Conservation (phyloP, 2,888 invertebrate species). For the Epistrophe eligans region DNA sequence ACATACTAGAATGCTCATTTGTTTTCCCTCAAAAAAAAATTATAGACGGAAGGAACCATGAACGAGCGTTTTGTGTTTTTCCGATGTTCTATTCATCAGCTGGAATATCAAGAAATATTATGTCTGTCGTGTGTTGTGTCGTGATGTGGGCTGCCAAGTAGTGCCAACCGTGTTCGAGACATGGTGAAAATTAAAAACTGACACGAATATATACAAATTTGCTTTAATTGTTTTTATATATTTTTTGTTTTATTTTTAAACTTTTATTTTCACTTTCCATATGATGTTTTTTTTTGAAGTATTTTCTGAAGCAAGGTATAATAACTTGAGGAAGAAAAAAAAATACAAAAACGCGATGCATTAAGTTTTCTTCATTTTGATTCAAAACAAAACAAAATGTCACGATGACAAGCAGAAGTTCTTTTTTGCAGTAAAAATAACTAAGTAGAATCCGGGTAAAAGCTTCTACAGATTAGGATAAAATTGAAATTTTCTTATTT, state of each 20-base stretch:
- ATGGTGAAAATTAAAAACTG: not conserved
- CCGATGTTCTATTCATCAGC: conserved; percentile 3
- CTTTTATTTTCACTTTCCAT: not conserved
- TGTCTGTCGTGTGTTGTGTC: not conserved
- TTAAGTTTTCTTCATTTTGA: no score
- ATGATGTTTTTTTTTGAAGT: not conserved
- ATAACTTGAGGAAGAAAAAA: not conserved
- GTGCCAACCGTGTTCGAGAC: not conserved
- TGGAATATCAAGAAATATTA: not conserved
- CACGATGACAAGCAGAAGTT: no score
- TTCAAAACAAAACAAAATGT: no score
- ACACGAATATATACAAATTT: not conserved
- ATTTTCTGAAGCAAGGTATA: not conserved
- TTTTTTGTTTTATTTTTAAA: not conserved
- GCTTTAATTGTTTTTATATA: not conserved
- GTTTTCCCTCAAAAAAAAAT: not conserved
- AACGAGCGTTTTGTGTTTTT: not conserved
- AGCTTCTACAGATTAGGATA: no score
- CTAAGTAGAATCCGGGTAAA: no score
- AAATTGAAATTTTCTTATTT: no score
- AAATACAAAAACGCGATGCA: not conserved
- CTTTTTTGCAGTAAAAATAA: no score
- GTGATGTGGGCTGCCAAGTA: not conserved
- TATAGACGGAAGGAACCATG: not conserved
- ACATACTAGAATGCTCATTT: not conserved